Percentiles rank a stretch among this genome's conserved stretches.
These are phyloP conservation scores for Perodicticus potto DNA, from an alignment of 2,797 vertebrate species.

Conservation along the genomic window DNA sequence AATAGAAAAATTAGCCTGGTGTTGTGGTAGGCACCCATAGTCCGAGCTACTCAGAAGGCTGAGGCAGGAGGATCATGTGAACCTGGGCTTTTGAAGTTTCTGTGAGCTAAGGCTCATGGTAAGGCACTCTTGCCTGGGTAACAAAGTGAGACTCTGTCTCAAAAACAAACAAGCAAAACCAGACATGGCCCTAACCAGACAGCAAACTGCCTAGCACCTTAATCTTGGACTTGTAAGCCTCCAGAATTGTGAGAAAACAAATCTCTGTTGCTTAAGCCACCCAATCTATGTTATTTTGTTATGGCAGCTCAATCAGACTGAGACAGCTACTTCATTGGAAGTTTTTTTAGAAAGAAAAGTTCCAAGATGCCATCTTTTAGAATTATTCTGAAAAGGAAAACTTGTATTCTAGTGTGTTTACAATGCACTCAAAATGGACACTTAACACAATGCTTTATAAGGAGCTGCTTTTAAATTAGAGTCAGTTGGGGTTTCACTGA, in stretches of 20 bases:
- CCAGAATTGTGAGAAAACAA: neutral
- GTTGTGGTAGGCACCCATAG: too few species aligned
- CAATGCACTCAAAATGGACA: neutral
- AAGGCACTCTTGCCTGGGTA: too few species aligned
- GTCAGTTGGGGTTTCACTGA: conserved; percentile 10
- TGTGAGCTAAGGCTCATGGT: too few species aligned
- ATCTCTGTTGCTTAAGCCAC: neutral
- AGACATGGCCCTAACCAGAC: neutral
- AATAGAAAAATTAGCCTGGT: too few species aligned
- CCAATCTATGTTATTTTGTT: neutral
- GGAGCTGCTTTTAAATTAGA: conserved; percentile 41
- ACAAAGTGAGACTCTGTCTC: too few species aligned
- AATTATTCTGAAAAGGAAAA: conserved; percentile 20
- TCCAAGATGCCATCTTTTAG: neutral
- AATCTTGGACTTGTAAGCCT: neutral
- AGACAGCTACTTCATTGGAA: neutral
- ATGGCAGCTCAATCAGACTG: neutral
- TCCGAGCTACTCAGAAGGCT: too few species aligned
- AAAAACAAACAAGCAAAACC: too few species aligned
- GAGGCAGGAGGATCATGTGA: too few species aligned
- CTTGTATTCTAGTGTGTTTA: neutral
- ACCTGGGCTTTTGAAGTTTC: too few species aligned
- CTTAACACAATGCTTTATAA: neutral
- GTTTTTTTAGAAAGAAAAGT: neutral
- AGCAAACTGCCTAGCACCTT: neutral